Evolutionary conservation across 2,797 vertebrate species (phyloP).

Genomic region (Ibycter americanus): DNA sequence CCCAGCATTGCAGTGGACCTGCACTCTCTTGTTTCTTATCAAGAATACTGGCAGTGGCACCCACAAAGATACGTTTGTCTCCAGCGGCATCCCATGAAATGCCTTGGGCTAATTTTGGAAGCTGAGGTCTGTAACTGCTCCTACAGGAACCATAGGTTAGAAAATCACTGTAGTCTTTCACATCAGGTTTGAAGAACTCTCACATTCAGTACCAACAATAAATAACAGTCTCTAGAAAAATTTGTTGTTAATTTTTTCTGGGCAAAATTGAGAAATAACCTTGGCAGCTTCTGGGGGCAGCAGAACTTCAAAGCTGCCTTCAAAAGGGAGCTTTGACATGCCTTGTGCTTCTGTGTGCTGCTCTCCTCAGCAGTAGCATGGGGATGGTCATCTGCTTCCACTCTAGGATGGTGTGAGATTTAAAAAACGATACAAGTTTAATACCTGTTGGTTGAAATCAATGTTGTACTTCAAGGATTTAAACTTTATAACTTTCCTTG

Average conservation of each 20-base stretch:
- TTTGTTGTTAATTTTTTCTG: background rate
- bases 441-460: background rate
- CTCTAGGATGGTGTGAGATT: background rate
- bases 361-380: background rate
- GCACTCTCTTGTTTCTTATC: background rate
- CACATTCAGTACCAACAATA: background rate
- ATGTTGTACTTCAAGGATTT: background rate
- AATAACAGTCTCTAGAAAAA: background rate
- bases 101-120: background rate
- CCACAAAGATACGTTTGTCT: background rate
- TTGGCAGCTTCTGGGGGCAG: background rate
- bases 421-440: background rate
- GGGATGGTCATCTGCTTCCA: background rate
- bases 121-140: background rate
- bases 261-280: background rate
- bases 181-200: background rate
- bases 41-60: background rate
- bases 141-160: background rate
- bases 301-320: background rate
- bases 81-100: background rate
- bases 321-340: background rate
- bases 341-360: background rate
- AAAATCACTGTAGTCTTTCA: background rate
- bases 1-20: background rate
- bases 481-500: background rate